These are phyloP conservation scores for Smittia sp. DNA, from an alignment of 2,888 invertebrate species.

Conservation along the genomic window DNA sequence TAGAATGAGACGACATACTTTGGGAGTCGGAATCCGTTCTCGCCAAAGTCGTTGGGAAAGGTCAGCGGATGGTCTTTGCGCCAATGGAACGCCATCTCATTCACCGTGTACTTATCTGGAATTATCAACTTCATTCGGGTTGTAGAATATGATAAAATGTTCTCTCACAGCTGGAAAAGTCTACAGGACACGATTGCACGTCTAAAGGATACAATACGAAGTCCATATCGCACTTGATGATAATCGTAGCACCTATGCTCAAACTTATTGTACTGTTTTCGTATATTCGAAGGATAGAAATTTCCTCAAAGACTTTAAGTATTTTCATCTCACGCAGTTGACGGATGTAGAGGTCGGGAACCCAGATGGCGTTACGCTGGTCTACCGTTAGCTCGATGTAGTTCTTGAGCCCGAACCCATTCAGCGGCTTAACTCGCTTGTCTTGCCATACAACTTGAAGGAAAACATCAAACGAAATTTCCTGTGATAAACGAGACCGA, in stretches of 20 bases:
- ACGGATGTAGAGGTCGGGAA: conserved; percentile 54
- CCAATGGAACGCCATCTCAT: conserved; percentile 64
- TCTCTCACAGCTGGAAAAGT: conserved; percentile 61
- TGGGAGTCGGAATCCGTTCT: conserved; percentile 59
- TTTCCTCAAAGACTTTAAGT: conserved; percentile 61
- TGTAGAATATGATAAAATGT: not conserved
- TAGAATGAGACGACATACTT: conserved; percentile 64
- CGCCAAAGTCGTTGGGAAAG: conserved; percentile 57
- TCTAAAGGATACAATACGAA: conserved; percentile 62
- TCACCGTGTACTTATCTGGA: conserved; percentile 61
- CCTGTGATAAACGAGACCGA: too few relatives aligned
- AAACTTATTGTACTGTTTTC: conserved; percentile 63
- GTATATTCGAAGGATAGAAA: conserved; percentile 62
- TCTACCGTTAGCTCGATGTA: conserved; percentile 46
- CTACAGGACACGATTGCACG: conserved; percentile 63
- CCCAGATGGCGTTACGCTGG: conserved; percentile 47
- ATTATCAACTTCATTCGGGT: not conserved
- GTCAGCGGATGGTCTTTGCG: conserved; percentile 58
- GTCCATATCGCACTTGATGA: conserved; percentile 66
- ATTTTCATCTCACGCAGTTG: conserved; percentile 63
- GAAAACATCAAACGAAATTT: conserved; percentile 64
- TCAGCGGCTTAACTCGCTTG: conserved; percentile 51
- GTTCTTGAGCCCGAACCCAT: conserved; percentile 43
- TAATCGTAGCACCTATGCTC: conserved; percentile 64
- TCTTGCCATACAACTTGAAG: conserved; percentile 66